phyloP scores from a whole-genome alignment of 2,797 vertebrate genomes.

The Garrulus glandarius region DNA sequence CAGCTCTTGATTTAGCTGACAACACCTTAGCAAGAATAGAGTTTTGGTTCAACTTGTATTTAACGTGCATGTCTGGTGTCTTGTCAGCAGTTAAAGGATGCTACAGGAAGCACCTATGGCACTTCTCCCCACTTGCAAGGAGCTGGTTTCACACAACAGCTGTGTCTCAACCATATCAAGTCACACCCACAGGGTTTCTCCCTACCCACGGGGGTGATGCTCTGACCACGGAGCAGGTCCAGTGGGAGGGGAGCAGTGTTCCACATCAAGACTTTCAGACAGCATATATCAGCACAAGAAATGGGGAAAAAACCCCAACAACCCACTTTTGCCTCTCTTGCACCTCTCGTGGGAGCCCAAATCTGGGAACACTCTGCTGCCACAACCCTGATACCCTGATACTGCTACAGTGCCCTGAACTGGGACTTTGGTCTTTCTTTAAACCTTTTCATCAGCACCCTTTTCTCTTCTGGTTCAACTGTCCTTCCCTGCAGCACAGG shows the following conservation, averaged over 20 bases:
- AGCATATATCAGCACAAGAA: background rate
- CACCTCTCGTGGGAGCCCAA: background rate
- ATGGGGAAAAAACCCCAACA: rapidly evolving
- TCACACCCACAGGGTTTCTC: background rate
- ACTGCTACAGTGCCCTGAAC: background rate
- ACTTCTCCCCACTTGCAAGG: background rate
- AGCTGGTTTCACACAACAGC: background rate
- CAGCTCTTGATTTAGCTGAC: background rate
- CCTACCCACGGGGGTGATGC: rapidly evolving
- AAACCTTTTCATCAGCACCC: background rate
- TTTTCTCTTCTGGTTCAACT: background rate
- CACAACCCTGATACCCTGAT: background rate
- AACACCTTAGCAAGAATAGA: background rate
- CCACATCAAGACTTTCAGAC: background rate
- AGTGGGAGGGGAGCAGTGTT: background rate
- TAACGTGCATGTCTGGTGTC: background rate
- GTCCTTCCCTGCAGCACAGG: background rate
- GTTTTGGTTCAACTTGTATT: background rate
- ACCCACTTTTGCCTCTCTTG: background rate
- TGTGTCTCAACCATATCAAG: rapidly evolving
- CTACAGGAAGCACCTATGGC: background rate
- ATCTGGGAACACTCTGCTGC: background rate
- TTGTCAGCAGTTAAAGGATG: background rate
- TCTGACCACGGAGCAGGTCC: background rate
- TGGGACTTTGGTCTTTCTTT: background rate